Conservation (phyloP, 2,888 invertebrate species). For the Eilema griseolum region DNA sequence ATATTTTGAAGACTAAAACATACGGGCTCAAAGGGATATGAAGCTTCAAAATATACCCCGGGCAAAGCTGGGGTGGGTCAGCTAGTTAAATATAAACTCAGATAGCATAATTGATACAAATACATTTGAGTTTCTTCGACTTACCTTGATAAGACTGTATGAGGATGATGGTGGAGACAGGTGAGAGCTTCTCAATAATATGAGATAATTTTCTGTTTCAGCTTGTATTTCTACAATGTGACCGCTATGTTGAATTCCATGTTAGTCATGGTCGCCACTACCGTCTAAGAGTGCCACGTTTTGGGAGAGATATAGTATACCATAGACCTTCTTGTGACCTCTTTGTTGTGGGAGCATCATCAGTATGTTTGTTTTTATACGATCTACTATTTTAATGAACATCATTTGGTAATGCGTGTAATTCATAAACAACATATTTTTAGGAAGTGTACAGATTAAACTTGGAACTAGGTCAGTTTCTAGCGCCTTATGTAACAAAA, state of each 20-base stretch:
- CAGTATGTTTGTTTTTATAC: constrained; percentile 85
- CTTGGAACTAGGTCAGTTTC: constrained; percentile 97
- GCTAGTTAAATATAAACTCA: no score
- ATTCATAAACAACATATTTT: constrained; percentile 36
- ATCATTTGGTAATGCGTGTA: not conserved
- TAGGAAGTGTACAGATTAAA: constrained; percentile 98
- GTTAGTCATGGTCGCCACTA: constrained; percentile 97
- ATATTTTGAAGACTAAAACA: no score
- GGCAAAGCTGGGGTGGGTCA: no score
- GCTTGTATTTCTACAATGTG: constrained; percentile 95
- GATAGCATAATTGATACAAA: no score
- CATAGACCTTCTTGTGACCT: constrained; percentile 96
- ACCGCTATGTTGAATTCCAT: constrained; percentile 97
- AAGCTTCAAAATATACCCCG: no score
- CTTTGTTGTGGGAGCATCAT: constrained; percentile 94
- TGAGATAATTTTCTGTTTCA: constrained; percentile 74
- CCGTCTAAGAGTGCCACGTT: constrained; percentile 96
- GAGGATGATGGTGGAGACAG: not conserved
- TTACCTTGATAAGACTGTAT: not conserved
- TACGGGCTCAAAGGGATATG: no score
- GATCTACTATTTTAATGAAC: not conserved
- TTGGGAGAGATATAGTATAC: constrained; percentile 97
- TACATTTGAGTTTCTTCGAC: not conserved
- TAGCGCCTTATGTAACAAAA: constrained; percentile 93
- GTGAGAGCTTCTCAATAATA: not conserved